phyloP scores from a whole-genome alignment of 2,888 invertebrate species.

The Frankliniella fusca region DNA sequence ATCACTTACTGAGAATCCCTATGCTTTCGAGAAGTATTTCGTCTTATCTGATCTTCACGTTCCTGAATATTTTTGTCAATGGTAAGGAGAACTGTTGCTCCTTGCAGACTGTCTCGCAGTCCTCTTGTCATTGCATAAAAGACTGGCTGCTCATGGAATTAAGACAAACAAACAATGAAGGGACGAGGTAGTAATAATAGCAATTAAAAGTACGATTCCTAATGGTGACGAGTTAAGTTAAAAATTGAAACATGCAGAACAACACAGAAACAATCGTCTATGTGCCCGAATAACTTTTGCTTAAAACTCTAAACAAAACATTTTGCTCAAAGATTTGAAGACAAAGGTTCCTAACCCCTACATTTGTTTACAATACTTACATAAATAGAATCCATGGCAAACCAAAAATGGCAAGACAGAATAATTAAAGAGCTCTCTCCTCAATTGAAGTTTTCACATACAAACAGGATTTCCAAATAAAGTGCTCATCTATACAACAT shows the following conservation, averaged over 20 bases:
- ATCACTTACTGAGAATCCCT: conserved; percentile 43
- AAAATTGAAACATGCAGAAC: not conserved
- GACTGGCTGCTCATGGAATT: conserved; percentile 56
- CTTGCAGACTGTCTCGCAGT: conserved; percentile 72
- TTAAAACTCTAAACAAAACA: not conserved
- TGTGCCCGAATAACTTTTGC: not conserved
- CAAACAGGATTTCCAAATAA: not conserved
- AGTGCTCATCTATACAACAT: not conserved
- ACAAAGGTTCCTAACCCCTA: not conserved
- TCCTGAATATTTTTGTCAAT: conserved; percentile 75
- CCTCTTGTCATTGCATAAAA: conserved; percentile 64
- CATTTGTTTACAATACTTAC: conserved; percentile 4
- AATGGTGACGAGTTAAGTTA: not conserved
- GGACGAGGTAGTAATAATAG: not conserved
- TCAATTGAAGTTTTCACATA: not conserved
- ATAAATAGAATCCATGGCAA: not conserved
- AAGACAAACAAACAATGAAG: conserved; percentile 29
- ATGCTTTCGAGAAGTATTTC: conserved; percentile 54
- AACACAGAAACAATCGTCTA: not conserved
- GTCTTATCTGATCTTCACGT: conserved; percentile 50
- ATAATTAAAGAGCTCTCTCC: not conserved
- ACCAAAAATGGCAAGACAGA: not conserved
- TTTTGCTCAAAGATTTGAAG: not conserved
- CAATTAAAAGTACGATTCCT: not conserved
- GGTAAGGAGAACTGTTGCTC: conserved; percentile 69